phyloP scores from a whole-genome alignment of 2,797 vertebrate genomes.

The Gymnodraco acuticeps region DNA sequence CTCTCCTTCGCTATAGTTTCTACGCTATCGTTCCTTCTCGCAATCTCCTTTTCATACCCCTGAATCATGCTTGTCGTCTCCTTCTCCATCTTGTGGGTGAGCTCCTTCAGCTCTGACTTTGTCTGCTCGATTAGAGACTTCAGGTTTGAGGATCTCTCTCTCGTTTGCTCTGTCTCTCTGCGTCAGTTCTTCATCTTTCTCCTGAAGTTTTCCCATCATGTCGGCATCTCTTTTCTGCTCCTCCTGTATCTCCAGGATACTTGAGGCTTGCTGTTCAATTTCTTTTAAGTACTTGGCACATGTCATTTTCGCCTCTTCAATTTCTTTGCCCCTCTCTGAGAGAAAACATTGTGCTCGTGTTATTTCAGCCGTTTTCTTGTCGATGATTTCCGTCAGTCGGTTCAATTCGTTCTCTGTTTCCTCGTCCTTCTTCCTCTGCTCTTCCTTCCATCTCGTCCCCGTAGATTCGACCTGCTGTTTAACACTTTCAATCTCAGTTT shows the following conservation, averaged over 20 bases:
- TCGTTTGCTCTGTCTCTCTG: conserved; percentile 49
- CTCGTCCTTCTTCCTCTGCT: conserved; percentile 51
- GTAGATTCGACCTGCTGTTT: conserved; percentile 37
- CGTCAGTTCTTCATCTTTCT: conserved; percentile 65
- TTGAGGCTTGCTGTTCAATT: conserved; percentile 43
- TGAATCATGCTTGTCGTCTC: conserved; percentile 75
- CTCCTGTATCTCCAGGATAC: conserved; percentile 36
- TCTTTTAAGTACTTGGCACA: conserved; percentile 43
- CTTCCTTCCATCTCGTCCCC: conserved; percentile 63
- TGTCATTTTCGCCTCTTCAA: conserved; percentile 28
- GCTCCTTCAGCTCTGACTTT: conserved; percentile 66
- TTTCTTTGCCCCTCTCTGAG: conserved; percentile 31
- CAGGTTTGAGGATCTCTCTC: conserved; percentile 57
- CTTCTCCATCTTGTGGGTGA: conserved; percentile 68
- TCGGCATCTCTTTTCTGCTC: conserved; percentile 48
- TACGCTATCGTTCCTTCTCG: conserved; percentile 27
- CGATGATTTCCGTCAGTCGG: conserved; percentile 35
- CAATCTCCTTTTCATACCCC: conserved; percentile 66
- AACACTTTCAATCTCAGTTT: conserved; percentile 41
- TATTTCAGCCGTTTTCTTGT: conserved; percentile 42
- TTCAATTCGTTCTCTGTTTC: conserved; percentile 40
- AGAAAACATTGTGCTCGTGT: conserved; percentile 1
- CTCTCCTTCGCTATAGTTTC: conserved; percentile 47
- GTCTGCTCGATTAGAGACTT: conserved; percentile 69
- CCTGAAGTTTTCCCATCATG: conserved; percentile 49